Evolutionary conservation across 2,797 vertebrate species (phyloP), one percentile per base, ranked within the genome.

Genomic region (Gymnocypris eckloni): DNA sequence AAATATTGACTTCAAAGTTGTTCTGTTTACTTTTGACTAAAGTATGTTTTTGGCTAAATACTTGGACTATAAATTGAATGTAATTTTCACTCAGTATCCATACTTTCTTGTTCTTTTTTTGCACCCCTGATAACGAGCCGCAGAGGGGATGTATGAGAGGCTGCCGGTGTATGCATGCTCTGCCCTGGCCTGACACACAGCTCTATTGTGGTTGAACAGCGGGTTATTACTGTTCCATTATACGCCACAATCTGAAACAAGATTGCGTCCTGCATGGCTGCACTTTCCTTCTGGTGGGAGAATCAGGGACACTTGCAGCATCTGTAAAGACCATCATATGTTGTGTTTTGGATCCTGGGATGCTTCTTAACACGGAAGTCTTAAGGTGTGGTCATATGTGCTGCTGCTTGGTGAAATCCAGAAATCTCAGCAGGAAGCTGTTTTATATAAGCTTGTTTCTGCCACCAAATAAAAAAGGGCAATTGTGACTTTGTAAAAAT

Each of bases 211-310:
- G 8, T n/a, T 84, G 61, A 77, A 77, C 61, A 67, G 61, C 33
- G 39, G 39, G 72, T 83, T 80, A 80, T 80, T 66, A 48, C 41
- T 20, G 59, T 80, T 80, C 28, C 56, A 76, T 76, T 84, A 67
- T 52, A 76, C 41, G 15, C 39, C 39, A 33, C 70, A 61, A 73
- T 82, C 70, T n/a, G 59, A 75, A 66, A 67, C 33, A 41, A 67
- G 61, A 83, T 83, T 83, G 22, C 22, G 73, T 77, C 45, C 22
- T 77, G 82, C 82, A 25, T 66, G 33, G 33, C 61, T 67, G 61
- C 61, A 25, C 45, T 56, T 77, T 84, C 45, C 43, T 77, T 54
- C 61, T 41, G 43, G 2, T 69, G 39, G 56, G 81, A 73, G 52
- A 48, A 64, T 76, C 59, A 28, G 33, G 37, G 41, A 59, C 22